Base-by-base conservation (phyloP, 1,140 invertebrate species). In the Melanaphis sacchari region DNA sequence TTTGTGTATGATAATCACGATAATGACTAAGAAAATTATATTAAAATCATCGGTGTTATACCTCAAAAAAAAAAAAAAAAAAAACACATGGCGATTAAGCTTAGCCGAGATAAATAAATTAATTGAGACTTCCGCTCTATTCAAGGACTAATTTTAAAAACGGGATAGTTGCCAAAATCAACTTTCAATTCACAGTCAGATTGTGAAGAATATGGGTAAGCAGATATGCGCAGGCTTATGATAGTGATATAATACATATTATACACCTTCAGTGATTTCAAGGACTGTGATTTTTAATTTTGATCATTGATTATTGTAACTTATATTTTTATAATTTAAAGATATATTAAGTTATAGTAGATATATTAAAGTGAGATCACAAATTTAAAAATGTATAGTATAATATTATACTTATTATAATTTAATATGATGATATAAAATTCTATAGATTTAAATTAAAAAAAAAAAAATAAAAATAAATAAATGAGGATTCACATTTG, bases 121-220 rank as follows among this genome's bases (percentile, higher is more conserved):
- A 52, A 49, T 66, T n/a, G n/a, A 91, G 59, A 46, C 90, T 91
- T 81, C 76, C 59, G 90, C n/a, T 46, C 21, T 76, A 49, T 24
- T 36, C 54, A 91, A 91, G 66, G 90, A 92, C 66, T 40, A 26
- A 46, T 81, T 38, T 92, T 38, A 49, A 49, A 92, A 82, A 92
- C 76, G 90, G 90, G 76, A 81, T 81, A 43, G 59, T 82, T 82
- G 90, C 90, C 90, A 92, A 92, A 91, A 92, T 92, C 59, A 92
- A 92, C 49, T 92, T 92, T 92, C 90, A 36, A 82, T 82, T 92
- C 18, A n/a, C 59, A 76, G 54, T 66, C 52, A n/a, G 38, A 90
- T n/a, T 46, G 18, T 5, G 21, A 21, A 38, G 87, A 22, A 49
- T 88, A 88, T 49, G n/a, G 43, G 87, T 36, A 52, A 88, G 31